phyloP scores from a whole-genome alignment of 2,113 vertebrate species.

The Ciconia stormi region DNA sequence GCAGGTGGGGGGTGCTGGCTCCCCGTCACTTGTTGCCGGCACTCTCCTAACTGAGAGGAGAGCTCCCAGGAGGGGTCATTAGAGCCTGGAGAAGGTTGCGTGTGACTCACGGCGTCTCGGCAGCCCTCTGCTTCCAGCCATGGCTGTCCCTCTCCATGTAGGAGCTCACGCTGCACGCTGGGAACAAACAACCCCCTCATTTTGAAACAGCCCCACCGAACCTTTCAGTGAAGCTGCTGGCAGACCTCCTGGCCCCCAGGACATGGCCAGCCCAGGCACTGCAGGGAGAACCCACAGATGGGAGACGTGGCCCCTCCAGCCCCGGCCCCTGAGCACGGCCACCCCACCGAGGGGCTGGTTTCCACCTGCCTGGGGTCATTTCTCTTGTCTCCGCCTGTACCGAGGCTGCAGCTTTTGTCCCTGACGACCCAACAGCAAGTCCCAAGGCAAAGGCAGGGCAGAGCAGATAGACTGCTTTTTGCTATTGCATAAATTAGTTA shows the following conservation, averaged over 20 bases:
- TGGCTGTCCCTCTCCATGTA: rapidly evolving
- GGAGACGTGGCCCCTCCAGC: neutral
- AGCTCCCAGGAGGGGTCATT: no score
- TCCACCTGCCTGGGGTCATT: no score
- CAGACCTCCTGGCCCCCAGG: neutral
- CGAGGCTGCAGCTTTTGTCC: neutral
- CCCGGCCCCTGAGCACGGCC: neutral
- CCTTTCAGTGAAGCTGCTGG: neutral
- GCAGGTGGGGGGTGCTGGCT: rapidly evolving
- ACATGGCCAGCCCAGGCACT: neutral
- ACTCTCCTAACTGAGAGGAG: neutral
- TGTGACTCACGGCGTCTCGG: neutral
- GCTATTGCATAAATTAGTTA: neutral
- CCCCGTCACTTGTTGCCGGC: rapidly evolving
- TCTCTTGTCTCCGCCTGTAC: neutral
- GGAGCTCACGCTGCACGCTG: neutral
- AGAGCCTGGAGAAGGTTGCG: neutral
- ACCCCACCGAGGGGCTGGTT: no score
- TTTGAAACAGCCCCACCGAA: neutral
- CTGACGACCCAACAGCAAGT: no score
- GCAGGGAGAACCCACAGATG: neutral
- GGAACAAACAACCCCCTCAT: no score
- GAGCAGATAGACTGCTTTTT: neutral
- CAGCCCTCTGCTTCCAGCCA: neutral
- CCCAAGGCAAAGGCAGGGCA: neutral